A percentile compares a stretch with the other conserved stretches of the same genome.
Conservation (phyloP, 2,113 vertebrate species). For the Lethenteron reissneri region DNA sequence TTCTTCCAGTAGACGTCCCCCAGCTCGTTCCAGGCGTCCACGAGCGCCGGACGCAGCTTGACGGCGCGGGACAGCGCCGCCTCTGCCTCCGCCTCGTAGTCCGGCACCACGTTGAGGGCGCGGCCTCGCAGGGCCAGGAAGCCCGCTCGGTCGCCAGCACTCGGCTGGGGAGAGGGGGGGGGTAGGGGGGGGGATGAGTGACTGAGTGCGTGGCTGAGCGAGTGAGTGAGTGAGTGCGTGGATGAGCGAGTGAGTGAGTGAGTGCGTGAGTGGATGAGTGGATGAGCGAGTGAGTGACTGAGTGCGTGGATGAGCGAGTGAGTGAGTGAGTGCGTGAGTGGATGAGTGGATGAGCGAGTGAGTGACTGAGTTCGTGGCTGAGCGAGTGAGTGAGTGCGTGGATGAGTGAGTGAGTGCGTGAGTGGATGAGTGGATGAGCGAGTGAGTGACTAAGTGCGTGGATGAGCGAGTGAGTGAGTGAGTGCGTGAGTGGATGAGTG, state of each 20-base stretch:
- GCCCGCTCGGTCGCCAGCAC: constrained; percentile 27
- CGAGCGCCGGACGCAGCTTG: constrained; percentile 48
- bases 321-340: neutral
- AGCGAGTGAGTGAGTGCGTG: too few relatives aligned
- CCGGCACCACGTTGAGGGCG: constrained; percentile 36
- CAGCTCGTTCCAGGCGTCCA: constrained; percentile 62
- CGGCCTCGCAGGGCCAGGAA: constrained; percentile 45
- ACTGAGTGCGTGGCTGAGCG: neutral
- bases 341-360: neutral
- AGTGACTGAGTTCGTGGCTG: too few relatives aligned
- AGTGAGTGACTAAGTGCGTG: too few relatives aligned
- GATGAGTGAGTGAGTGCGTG: too few relatives aligned
- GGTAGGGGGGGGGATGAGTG: neutral
- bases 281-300: too few relatives aligned
- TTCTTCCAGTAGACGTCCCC: constrained; percentile 81
- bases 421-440: too few relatives aligned
- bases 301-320: too few relatives aligned
- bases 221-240: neutral
- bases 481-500: too few relatives aligned
- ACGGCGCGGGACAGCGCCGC: constrained; percentile 49
- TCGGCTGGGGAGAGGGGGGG: constrained; percentile 17
- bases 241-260: neutral
- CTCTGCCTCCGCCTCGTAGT: constrained; percentile 36
- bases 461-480: too few relatives aligned
- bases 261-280: neutral